Evolutionary conservation across 1,140 invertebrate genomes (phyloP), one percentile per base, ranked within the genome.

Genomic region (Cephus cinctus): DNA sequence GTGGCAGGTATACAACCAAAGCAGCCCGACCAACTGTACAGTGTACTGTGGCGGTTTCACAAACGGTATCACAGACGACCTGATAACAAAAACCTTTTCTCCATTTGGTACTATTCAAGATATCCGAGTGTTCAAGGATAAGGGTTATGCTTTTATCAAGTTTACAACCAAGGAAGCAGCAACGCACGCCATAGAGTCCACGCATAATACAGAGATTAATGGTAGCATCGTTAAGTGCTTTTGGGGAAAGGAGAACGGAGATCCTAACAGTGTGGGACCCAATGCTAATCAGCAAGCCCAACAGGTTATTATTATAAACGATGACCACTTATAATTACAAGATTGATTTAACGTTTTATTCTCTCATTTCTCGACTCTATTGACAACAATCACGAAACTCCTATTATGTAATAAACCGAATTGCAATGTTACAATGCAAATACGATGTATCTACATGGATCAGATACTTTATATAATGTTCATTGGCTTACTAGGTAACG

Each of bases 131-230:
- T 99, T 99, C 80, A 98, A 98, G 78, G 94, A 98, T 67, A 98
- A 99, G 78, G 97, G 97, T 50, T 99, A 98, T 78, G 95, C 96
- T 59, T 99, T 99, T 78, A 92, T 99, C 73, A 97, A 96, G 75
- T 99, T 98, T 78, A 89, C 90, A 22, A 94, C 90, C 52, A 99
- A 99, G 78, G 95, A 98, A 77, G 86, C 92, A 2, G 98, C 98
- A 5, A 94, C 95, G 35, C 88, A 94, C 73, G 97, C 97, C 50
- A 99, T 99, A 64, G 93, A 97, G 71, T 87, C 89, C 38, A 92
- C 96, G 65, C 94, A 99, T 78, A 97, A 97, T 63, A 94, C 90
- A 46, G 96, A 98, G 76, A 90, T 99, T 48, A 92, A 90, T 69
- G 96, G 96, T 12, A 90, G 96, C 69, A 85, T 87, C 49, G 94